Percentiles rank a stretch among this genome's conserved stretches.
Evolutionary conservation across 1,140 invertebrate species (phyloP).

Genomic region (Bacillus rossius): DNA sequence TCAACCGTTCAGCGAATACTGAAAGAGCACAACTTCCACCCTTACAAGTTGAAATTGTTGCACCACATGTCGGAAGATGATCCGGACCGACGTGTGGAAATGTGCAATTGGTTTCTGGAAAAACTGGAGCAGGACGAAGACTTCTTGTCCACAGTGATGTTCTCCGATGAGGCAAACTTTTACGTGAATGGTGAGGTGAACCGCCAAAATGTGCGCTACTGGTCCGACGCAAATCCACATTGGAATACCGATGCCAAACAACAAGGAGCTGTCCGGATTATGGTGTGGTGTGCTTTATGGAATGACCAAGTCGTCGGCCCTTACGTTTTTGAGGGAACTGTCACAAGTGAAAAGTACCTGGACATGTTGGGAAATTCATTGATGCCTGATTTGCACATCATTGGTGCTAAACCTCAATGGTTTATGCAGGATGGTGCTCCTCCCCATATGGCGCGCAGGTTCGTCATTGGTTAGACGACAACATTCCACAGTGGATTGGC

Average conservation of each 20-base stretch:
- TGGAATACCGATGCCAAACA: constrained; percentile 24
- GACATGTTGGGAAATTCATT: constrained; percentile 23
- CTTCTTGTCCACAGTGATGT: constrained; percentile 10
- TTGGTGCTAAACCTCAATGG: constrained; percentile 6
- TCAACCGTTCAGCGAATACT: too few species aligned
- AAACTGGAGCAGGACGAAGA: background rate
- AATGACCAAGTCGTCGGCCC: constrained; percentile 29
- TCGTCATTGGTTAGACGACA: constrained; percentile 29
- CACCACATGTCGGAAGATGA: too few species aligned
- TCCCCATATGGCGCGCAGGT: constrained; percentile 20
- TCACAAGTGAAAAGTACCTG: constrained; percentile 24
- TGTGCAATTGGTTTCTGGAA: too few species aligned
- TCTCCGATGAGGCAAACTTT: constrained; percentile 29
- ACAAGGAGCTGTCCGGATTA: constrained; percentile 32
- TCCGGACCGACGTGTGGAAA: too few species aligned
- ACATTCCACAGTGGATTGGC: constrained; percentile 41
- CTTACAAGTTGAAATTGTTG: too few species aligned
- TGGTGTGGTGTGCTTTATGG: constrained; percentile 36
- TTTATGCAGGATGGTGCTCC: constrained; percentile 18
- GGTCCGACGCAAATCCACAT: constrained; percentile 28
- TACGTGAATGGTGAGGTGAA: constrained; percentile 25
- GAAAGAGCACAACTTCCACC: too few species aligned
- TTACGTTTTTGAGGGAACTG: constrained; percentile 30
- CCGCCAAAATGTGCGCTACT: constrained; percentile 26
- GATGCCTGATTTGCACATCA: constrained; percentile 10